A percentile compares a stretch with the other conserved stretches of the same genome.
phyloP scores from a whole-genome alignment of 2,888 invertebrate genomes.

The Drosophila quinaria region DNA sequence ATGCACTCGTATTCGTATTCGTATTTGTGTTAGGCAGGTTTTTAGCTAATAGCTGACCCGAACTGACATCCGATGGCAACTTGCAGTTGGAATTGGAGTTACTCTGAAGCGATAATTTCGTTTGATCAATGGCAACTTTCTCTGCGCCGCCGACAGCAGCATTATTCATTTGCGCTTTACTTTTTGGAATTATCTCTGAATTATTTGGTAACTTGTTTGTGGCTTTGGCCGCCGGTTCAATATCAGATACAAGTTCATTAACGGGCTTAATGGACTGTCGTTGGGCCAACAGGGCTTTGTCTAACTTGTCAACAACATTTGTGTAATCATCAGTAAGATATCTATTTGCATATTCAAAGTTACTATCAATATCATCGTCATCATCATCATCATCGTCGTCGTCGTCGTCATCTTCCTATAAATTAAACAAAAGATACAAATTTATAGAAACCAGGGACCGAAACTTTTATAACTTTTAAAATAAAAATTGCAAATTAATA shows the following conservation, averaged over 20 bases:
- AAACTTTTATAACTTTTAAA: too few relatives aligned
- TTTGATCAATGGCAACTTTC: constrained; percentile 1
- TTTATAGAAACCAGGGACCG: too few relatives aligned
- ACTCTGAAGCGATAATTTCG: constrained; percentile 6
- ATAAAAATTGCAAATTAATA: too few relatives aligned
- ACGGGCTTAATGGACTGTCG: constrained; percentile 28
- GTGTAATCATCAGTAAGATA: constrained; percentile 77
- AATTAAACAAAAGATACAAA: not conserved
- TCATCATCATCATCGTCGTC: constrained; percentile 70
- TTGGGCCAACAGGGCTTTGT: constrained; percentile 66
- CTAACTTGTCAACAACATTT: constrained; percentile 77
- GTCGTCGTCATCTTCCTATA: constrained; percentile 35
- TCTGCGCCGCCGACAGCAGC: not conserved
- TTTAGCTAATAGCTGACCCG: constrained; percentile 3
- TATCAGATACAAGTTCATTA: constrained; percentile 11
- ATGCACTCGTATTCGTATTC: not conserved
- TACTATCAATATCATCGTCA: constrained; percentile 74
- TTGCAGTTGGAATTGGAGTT: constrained; percentile 12
- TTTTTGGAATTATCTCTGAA: not conserved
- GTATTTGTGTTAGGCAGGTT: constrained; percentile 3
- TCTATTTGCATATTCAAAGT: constrained; percentile 77
- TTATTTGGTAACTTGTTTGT: constrained; percentile 3
- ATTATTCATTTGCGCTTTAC: constrained; percentile 1
- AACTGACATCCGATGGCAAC: constrained; percentile 18
- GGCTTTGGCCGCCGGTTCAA: constrained; percentile 1